These are phyloP conservation scores for Strix uralensis DNA, from an alignment of 2,113 vertebrate species.

Conservation along the genomic window DNA sequence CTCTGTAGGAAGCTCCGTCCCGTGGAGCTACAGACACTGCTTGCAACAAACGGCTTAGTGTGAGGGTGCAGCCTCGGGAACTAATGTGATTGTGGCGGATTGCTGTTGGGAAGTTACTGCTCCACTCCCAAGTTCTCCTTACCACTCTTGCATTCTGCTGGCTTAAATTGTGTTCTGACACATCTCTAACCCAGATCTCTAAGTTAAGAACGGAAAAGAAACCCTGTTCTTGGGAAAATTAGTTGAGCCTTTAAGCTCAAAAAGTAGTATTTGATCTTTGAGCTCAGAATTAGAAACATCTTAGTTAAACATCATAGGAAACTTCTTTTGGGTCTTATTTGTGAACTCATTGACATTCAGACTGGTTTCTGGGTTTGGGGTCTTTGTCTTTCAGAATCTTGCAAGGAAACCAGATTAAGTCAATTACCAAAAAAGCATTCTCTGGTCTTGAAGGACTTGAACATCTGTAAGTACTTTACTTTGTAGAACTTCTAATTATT, in stretches of 20 bases:
- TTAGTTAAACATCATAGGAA: not conserved
- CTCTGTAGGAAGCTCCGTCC: not conserved
- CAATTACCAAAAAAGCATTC: slow-evolving; percentile 81
- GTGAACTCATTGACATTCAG: not conserved
- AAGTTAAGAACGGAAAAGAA: not conserved
- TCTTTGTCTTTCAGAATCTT: slow-evolving; percentile 79
- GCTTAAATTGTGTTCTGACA: not conserved
- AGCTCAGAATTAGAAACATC: not conserved
- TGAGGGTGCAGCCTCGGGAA: not conserved
- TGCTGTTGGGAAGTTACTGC: not conserved
- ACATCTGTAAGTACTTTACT: slow-evolving; percentile 78
- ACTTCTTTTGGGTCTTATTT: not conserved
- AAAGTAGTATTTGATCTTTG: not conserved
- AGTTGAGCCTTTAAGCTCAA: not conserved
- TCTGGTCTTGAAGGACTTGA: slow-evolving; percentile 78
- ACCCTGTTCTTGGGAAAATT: not conserved
- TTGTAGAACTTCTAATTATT: not conserved
- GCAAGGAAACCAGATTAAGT: slow-evolving; percentile 85
- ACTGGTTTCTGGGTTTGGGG: not conserved
- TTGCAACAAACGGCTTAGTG: not conserved
- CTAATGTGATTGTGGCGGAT: not conserved
- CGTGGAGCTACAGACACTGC: not conserved
- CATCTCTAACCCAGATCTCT: not conserved
- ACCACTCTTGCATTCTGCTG: not conserved
- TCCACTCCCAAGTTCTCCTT: not conserved